These are phyloP conservation scores for Sinocyclocheilus maitianheensis DNA, from an alignment of 2,113 vertebrate genomes.

Conservation along the genomic window DNA sequence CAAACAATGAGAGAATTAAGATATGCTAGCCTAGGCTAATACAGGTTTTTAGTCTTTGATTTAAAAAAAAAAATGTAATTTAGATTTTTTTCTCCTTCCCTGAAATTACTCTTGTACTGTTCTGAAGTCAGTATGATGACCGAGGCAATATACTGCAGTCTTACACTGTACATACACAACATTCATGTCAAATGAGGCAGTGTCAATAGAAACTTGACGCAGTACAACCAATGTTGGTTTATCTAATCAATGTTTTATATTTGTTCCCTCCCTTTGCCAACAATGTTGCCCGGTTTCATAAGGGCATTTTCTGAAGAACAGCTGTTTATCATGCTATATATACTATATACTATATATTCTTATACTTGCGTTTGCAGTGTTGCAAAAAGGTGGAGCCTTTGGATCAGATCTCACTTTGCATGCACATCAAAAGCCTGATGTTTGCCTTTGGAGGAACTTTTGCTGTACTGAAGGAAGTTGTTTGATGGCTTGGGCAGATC, in stretches of 20 bases:
- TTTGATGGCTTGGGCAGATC: constrained; percentile 4
- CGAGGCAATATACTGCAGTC: background rate
- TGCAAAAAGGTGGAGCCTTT: background rate
- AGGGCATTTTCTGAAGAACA: constrained; percentile 54
- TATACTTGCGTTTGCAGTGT: background rate
- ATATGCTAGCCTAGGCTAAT: too few relatives aligned
- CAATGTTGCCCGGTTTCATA: constrained; percentile 16
- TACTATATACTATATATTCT: too few relatives aligned
- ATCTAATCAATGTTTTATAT: constrained; percentile 29
- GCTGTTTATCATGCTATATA: constrained; percentile 56
- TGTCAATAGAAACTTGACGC: constrained; percentile 44
- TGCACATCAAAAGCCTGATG: constrained; percentile 32
- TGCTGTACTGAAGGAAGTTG: background rate
- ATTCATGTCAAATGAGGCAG: background rate
- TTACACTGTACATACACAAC: too few relatives aligned
- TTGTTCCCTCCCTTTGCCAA: constrained; percentile 60
- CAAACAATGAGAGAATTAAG: too few relatives aligned
- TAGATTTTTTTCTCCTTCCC: background rate
- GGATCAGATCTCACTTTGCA: too few relatives aligned
- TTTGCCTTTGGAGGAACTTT: constrained; percentile 69
- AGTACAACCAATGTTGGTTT: background rate
- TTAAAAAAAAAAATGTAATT: too few relatives aligned
- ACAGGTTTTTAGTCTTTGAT: too few relatives aligned
- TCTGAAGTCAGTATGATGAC: background rate
- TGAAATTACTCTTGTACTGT: background rate